A percentile compares a stretch with the other conserved stretches of the same genome.
phyloP scores from a whole-genome alignment of 2,797 vertebrate genomes.

The Gambusia yucatana region DNA sequence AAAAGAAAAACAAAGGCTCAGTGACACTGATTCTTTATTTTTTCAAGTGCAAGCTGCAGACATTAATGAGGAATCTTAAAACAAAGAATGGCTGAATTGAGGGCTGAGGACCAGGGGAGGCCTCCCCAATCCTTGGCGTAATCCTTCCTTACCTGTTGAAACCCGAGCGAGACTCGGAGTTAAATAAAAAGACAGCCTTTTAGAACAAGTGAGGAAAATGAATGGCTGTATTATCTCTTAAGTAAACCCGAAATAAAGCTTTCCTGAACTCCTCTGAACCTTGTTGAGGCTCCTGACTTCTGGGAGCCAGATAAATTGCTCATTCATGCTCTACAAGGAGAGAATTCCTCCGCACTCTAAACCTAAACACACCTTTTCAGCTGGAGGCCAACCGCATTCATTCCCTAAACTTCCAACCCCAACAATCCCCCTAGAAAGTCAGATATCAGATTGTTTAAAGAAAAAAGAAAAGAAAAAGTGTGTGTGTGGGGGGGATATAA shows the following conservation, averaged over 20 bases:
- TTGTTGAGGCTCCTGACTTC: slow-evolving; percentile 31
- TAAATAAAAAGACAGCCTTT: not conserved
- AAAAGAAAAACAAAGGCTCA: slow-evolving; percentile 1
- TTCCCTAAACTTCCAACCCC: not conserved
- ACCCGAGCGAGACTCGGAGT: not conserved
- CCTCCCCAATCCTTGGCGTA: slow-evolving; percentile 18
- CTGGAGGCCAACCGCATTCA: slow-evolving; percentile 23
- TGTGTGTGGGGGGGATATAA: slow-evolving; percentile 27
- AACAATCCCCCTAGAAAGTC: slow-evolving; percentile 10
- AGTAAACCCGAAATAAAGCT: slow-evolving; percentile 10
- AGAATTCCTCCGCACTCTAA: slow-evolving; percentile 47
- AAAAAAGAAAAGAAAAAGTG: slow-evolving; percentile 28
- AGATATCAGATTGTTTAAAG: slow-evolving; percentile 42
- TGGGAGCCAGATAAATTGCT: slow-evolving; percentile 57
- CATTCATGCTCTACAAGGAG: slow-evolving; percentile 49
- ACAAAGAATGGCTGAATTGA: slow-evolving; percentile 16
- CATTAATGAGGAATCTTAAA: slow-evolving; percentile 16
- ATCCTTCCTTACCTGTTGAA: slow-evolving; percentile 21
- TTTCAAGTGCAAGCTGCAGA: slow-evolving; percentile 14
- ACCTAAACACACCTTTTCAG: slow-evolving; percentile 61
- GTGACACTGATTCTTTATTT: not conserved
- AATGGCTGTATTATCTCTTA: not conserved
- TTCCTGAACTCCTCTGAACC: not conserved
- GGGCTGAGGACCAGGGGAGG: slow-evolving; percentile 13
- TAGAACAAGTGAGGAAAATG: not conserved